Conservation (phyloP, 1,140 invertebrate species). For the Mylabris phalerata region DNA sequence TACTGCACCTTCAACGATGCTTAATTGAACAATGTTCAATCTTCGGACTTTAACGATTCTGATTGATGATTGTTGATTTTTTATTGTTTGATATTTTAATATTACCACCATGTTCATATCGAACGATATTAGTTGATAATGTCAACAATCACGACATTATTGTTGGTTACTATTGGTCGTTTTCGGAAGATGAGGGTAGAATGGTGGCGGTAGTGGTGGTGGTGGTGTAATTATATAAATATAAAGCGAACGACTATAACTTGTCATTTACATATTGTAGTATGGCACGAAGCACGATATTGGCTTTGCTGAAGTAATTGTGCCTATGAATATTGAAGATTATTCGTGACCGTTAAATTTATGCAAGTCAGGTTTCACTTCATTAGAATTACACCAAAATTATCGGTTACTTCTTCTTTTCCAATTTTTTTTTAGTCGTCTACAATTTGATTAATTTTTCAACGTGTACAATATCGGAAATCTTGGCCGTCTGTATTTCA, state of each 20-base stretch:
- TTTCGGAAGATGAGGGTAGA: constrained; percentile 3
- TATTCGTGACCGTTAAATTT: constrained; percentile 21
- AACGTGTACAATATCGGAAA: constrained; percentile 3
- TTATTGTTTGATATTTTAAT: too few species aligned
- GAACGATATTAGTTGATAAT: neutral
- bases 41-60: too few species aligned
- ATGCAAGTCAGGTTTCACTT: constrained; percentile 10
- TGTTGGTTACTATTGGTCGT: constrained; percentile 20
- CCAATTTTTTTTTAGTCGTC: neutral
- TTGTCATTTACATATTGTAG: constrained; percentile 24
- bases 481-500: too few species aligned
- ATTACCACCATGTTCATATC: too few species aligned
- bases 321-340: constrained; percentile 25
- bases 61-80: too few species aligned
- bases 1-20: too few species aligned
- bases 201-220: neutral
- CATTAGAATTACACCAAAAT: constrained; percentile 9
- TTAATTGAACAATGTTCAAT: too few species aligned
- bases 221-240: constrained; percentile 23
- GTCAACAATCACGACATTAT: constrained; percentile 20
- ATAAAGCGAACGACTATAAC: constrained; percentile 12
- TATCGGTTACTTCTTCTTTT: constrained; percentile 8
- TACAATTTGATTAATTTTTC: too few species aligned
- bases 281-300: constrained; percentile 17
- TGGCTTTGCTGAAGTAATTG: constrained; percentile 17